phyloP scores from a whole-genome alignment of 2,113 vertebrate species.

The Dascyllus trimaculatus region DNA sequence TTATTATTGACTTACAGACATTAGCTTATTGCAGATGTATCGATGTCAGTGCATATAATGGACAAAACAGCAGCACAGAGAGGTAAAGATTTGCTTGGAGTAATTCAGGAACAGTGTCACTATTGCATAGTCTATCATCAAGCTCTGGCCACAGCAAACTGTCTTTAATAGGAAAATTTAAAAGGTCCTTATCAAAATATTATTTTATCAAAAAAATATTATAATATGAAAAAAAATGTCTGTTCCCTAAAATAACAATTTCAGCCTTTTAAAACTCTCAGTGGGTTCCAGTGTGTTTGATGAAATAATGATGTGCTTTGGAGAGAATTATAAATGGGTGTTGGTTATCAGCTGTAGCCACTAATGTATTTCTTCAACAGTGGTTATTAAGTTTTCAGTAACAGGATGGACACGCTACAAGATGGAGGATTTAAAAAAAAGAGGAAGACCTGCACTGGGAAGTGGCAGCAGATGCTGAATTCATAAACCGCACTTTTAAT shows the following conservation, averaged over 20 bases:
- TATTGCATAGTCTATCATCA: no score
- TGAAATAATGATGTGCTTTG: conserved; percentile 11
- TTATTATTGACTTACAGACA: no score
- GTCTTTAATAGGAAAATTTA: no score
- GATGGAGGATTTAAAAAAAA: conserved; percentile 28
- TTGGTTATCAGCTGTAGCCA: not conserved
- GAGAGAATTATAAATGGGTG: not conserved
- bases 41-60: no score
- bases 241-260: not conserved
- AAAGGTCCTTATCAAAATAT: no score
- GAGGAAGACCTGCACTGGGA: conserved; percentile 2
- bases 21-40: no score
- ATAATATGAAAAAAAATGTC: not conserved
- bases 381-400: conserved; percentile 20
- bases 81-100: no score
- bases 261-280: not conserved
- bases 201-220: no score
- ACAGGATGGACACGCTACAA: conserved; percentile 12
- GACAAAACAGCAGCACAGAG: no score
- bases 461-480: conserved; percentile 65
- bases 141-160: no score
- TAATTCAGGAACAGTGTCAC: no score
- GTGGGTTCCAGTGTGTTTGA: conserved; percentile 6
- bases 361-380: not conserved
- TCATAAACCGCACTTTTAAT: conserved; percentile 71